phyloP scores from a whole-genome alignment of 1,140 invertebrate species.

The Tribolium castaneum region DNA sequence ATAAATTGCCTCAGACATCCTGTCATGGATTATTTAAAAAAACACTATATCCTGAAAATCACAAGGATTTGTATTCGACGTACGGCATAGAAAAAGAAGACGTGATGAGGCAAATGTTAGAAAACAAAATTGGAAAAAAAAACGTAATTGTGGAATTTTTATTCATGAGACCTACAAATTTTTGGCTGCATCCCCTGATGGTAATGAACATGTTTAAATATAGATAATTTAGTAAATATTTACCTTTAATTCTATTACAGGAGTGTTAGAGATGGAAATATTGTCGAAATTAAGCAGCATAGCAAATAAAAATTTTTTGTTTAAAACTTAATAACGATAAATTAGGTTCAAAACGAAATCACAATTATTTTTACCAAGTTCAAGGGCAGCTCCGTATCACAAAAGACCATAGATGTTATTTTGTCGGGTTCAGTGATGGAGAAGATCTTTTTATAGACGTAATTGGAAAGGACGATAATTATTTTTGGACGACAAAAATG shows the following conservation, averaged over 20 bases:
- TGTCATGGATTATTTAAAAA: not conserved
- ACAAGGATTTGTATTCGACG: not conserved
- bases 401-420: not conserved
- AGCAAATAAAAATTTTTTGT: not conserved
- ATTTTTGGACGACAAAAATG: not conserved
- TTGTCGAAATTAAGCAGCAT: not conserved
- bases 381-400: not conserved
- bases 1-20: not conserved
- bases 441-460: not conserved
- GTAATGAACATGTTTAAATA: not conserved
- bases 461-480: not conserved
- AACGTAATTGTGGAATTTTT: not conserved
- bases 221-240: not conserved
- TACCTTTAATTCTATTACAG: too few species aligned
- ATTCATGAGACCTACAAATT: not conserved
- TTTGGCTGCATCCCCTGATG: not conserved
- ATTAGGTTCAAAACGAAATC: not conserved
- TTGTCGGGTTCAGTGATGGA: not conserved
- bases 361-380: not conserved
- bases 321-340: not conserved
- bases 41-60: not conserved
- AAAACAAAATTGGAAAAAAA: not conserved
- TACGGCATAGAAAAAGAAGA: not conserved
- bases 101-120: not conserved
- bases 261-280: not conserved